Evolutionary conservation across 2,888 invertebrate species (phyloP).

Genomic region (Exocentrus adspersus): DNA sequence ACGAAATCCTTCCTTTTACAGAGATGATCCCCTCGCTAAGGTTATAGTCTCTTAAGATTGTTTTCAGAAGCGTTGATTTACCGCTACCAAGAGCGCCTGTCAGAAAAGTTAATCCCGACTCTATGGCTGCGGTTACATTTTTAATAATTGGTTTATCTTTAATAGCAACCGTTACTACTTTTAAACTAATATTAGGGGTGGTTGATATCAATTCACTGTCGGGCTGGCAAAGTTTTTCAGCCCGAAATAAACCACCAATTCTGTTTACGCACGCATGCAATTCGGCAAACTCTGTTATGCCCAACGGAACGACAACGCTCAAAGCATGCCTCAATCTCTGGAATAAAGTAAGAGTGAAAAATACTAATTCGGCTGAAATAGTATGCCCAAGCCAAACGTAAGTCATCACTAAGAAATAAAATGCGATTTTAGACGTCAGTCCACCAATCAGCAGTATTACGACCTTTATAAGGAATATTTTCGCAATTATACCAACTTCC

Average conservation of each 20-base stretch:
- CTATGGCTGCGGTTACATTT: conserved; percentile 61
- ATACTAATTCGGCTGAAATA: conserved; percentile 84
- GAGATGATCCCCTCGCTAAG: conserved; percentile 53
- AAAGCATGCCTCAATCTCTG: conserved; percentile 86
- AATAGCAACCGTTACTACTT: conserved; percentile 42
- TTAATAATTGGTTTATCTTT: conserved; percentile 56
- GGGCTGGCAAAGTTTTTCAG: conserved; percentile 56
- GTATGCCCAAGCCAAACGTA: conserved; percentile 75
- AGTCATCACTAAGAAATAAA: conserved; percentile 61
- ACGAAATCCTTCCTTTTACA: conserved; percentile 66
- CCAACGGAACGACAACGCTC: conserved; percentile 89
- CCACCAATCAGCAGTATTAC: conserved; percentile 50
- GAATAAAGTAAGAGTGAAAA: conserved; percentile 88
- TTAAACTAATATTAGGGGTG: conserved; percentile 41
- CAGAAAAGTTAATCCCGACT: conserved; percentile 64
- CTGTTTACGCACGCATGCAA: conserved; percentile 77
- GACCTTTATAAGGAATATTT: conserved; percentile 52
- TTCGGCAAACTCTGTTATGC: conserved; percentile 82
- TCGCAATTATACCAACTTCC: conserved; percentile 70
- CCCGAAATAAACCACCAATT: conserved; percentile 68
- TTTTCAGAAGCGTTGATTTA: conserved; percentile 64
- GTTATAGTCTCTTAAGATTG: conserved; percentile 57
- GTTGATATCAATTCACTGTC: conserved; percentile 6
- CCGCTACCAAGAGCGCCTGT: conserved; percentile 75
- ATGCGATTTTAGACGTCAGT: conserved; percentile 54